Evolutionary conservation across 1,140 invertebrate species (phyloP), one percentile per base, ranked within the genome.

Genomic region (Asbolus verrucosus): DNA sequence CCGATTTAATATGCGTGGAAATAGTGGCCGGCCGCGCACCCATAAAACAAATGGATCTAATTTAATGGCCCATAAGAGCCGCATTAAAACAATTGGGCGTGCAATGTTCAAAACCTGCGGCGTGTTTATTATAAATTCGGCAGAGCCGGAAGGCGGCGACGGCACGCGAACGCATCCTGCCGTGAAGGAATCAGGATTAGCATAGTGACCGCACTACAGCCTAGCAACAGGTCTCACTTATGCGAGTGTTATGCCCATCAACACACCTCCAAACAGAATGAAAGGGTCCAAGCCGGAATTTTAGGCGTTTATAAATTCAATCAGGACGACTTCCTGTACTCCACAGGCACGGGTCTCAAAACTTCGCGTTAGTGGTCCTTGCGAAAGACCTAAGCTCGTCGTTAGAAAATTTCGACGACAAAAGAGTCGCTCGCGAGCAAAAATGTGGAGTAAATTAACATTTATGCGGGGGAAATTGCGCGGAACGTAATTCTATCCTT

Each of bases 101-200:
- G 24, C 24, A 27, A 27, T 27, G 24, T 27, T 27, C 8, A 27
- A 27, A 27, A 27, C 24, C 24, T 27, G 41, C 15, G 41, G n/a
- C 2, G 41, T 16, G 41, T 46, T 46, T 46, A 16, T 54, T 54
- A 27, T 14, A 27, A 54, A 54, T 54, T 21, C 14, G 21, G n/a
- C 9, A n/a, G 14, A 24, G 21, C n/a, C 46, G 19, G 21, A 54
- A 54, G 46, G 46, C 21, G 46, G 46, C 46, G 21, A 9, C 24
- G 46, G 46, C 46, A 54, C 46, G 46, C 46, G 46, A 54, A 54
- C 46, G 46, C 46, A 54, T 54, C 46, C 46, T 54, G 46, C 46
- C 46, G 46, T 54, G 46, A 54, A 54, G 46, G 46, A 54, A 54
- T 54, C 46, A 54, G 46, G 46, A 54, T 54, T 54, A 54, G 46